Evolutionary conservation across 2,888 invertebrate species (phyloP).

Genomic region (Patella caerulea): DNA sequence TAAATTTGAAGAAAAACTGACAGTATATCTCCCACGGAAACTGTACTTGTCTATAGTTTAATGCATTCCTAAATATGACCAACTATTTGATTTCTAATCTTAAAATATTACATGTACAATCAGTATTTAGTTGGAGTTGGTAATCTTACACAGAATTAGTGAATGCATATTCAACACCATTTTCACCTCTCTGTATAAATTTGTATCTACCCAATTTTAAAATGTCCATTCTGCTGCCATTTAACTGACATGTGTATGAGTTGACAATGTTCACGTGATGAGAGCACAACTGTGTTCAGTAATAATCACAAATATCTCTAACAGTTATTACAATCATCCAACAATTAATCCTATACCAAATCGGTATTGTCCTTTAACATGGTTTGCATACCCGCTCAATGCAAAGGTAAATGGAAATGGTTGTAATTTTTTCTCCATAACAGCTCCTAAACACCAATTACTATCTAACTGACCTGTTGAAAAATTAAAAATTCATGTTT

Average conservation of each 20-base stretch:
- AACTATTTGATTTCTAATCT: no score
- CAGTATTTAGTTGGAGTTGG: no score
- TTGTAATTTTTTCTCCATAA: constrained; percentile 92
- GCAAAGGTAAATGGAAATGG: constrained; percentile 95
- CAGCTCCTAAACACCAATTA: constrained; percentile 84
- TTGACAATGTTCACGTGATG: neutral
- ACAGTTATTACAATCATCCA: constrained; percentile 73
- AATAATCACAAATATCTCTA: neutral
- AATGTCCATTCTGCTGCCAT: no score
- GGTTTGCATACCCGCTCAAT: constrained; percentile 92
- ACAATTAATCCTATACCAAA: constrained; percentile 95
- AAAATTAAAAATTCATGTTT: constrained; percentile 13
- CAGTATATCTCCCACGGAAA: no score
- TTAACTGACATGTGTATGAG: neutral
- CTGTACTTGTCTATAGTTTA: no score
- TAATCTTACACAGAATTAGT: no score
- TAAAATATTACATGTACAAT: no score
- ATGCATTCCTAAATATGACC: no score
- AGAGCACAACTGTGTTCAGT: neutral
- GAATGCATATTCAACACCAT: no score
- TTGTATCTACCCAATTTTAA: no score
- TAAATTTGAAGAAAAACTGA: no score
- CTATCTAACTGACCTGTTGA: constrained; percentile 81
- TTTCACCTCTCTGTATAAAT: no score
- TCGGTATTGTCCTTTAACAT: constrained; percentile 91